phyloP scores from a whole-genome alignment of 2,888 invertebrate species.

The Stomorhina lunata region DNA sequence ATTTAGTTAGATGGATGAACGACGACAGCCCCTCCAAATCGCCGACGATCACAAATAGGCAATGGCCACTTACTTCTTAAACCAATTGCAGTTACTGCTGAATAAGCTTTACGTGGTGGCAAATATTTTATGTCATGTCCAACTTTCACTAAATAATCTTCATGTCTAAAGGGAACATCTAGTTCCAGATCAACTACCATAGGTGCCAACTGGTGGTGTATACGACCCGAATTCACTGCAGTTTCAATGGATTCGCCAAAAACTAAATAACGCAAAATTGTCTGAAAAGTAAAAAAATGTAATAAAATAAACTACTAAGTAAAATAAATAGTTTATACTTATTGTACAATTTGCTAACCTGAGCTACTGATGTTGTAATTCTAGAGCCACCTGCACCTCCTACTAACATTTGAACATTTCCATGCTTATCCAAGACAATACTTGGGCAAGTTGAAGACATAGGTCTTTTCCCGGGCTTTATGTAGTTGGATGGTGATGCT shows the following conservation, averaged over 20 bases:
- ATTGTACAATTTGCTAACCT: slow-evolving; percentile 45
- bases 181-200: slow-evolving; percentile 86
- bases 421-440: slow-evolving; percentile 85
- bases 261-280: slow-evolving; percentile 84
- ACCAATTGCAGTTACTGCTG: slow-evolving; percentile 82
- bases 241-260: slow-evolving; percentile 84
- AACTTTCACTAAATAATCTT: slow-evolving; percentile 67
- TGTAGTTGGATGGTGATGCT: slow-evolving; percentile 91
- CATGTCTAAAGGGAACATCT: slow-evolving; percentile 82
- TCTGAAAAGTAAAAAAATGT: slow-evolving; percentile 77
- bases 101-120: slow-evolving; percentile 80
- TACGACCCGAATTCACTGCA: slow-evolving; percentile 85
- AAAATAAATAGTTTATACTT: too few relatives aligned
- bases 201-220: slow-evolving; percentile 95
- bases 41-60: slow-evolving; percentile 79
- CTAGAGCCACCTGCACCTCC: slow-evolving; percentile 95
- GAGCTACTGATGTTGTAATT: slow-evolving; percentile 90
- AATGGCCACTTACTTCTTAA: slow-evolving; percentile 78
- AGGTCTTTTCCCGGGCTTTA: slow-evolving; percentile 90
- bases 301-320: too few relatives aligned
- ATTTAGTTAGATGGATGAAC: slow-evolving; percentile 18
- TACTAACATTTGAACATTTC: slow-evolving; percentile 84
- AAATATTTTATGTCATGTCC: slow-evolving; percentile 78
- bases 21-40: slow-evolving; percentile 76
- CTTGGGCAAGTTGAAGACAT: slow-evolving; percentile 94